A percentile compares a stretch with the other conserved stretches of the same genome.
Evolutionary conservation across 1,140 invertebrate genomes (phyloP).

Genomic region (Paralvinella palmiformis): DNA sequence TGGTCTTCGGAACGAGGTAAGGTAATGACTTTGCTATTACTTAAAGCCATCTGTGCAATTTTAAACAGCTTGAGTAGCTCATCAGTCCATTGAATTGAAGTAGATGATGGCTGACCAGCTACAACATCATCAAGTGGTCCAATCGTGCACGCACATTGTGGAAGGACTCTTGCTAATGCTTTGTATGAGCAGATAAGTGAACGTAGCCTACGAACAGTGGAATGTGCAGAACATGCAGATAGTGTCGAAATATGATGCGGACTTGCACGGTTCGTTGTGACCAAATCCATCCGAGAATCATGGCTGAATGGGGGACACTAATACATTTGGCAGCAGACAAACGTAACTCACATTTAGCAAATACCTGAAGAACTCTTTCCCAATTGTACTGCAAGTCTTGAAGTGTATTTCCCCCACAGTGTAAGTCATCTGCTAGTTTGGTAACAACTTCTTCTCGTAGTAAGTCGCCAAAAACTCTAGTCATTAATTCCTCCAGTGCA

Average conservation of each 20-base stretch:
- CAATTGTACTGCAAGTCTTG: conserved; percentile 8
- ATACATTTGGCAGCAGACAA: conserved; percentile 18
- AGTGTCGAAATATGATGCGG: conserved; percentile 20
- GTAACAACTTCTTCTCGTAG: conserved; percentile 23
- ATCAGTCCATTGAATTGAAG: too few relatives aligned
- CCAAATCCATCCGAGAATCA: conserved; percentile 23
- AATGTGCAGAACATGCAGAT: conserved; percentile 4
- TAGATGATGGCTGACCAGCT: too few relatives aligned
- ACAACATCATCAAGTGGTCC: too few relatives aligned
- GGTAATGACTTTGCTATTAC: too few relatives aligned
- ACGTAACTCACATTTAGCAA: neutral
- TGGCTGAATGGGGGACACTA: conserved; percentile 12
- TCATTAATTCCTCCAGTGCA: conserved; percentile 27
- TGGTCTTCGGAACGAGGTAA: too few relatives aligned
- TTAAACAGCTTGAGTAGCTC: too few relatives aligned
- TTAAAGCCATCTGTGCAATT: too few relatives aligned
- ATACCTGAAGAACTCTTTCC: conserved; percentile 4
- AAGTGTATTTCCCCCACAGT: conserved; percentile 6
- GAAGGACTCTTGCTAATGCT: neutral
- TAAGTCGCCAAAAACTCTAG: conserved; percentile 23
- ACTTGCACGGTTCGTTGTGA: conserved; percentile 16
- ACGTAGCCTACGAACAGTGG: neutral
- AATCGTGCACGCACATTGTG: too few relatives aligned
- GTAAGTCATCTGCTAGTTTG: conserved; percentile 21
- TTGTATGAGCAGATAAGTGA: neutral